Base-by-base conservation (phyloP, 2,888 invertebrate genomes). In the Steinernema hermaphroditum region DNA sequence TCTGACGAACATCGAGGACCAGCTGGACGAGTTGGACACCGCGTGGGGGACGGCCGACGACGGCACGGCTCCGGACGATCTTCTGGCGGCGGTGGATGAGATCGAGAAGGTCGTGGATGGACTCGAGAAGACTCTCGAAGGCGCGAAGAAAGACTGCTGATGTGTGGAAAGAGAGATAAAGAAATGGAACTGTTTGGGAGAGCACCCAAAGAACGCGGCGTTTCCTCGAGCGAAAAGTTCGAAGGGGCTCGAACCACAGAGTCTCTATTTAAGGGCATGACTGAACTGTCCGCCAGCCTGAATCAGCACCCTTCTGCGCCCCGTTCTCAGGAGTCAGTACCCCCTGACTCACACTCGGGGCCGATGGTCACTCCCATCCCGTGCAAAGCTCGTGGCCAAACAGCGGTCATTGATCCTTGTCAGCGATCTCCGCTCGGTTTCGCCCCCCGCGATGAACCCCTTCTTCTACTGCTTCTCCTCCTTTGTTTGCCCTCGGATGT, bases 361-460 rank as follows among this genome's bases (percentile, higher is more conserved):
- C 24, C 50, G 50, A 1, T 50, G 22, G 19, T 50, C 50, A 50
- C 50, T 22, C 50, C 24, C 24, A 22, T 16, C n/a, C 29, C 62
- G 62, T 16, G 32, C 62, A 29, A 62, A 62, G 29, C 62, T n/a
- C n/a, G 27, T 32, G 16, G 14, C 16, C 62, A 62, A 62, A 62
- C 62, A 62, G 16, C 14, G 54, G 54, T 27, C 62, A 62, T 62
- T 32, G 62, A 62, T 29, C 62, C 62, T 34, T 32, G 32, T 34
- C 32, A 29, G 29, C 14, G 34, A 29, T 34, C 54, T 27, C 24
- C 22, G 24, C 27, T 27, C 16, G 54, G 24, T 54, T n/a, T n/a
- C n/a, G n/a, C n/a, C 22, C 54, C 54, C 54, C 27, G 54, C 54
- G 54, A 27, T 27, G 54, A 54, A n/a, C n/a, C n/a, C n/a, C n/a